Base-by-base conservation (phyloP, 2,888 invertebrate genomes). In the Cosmia pyralina region DNA sequence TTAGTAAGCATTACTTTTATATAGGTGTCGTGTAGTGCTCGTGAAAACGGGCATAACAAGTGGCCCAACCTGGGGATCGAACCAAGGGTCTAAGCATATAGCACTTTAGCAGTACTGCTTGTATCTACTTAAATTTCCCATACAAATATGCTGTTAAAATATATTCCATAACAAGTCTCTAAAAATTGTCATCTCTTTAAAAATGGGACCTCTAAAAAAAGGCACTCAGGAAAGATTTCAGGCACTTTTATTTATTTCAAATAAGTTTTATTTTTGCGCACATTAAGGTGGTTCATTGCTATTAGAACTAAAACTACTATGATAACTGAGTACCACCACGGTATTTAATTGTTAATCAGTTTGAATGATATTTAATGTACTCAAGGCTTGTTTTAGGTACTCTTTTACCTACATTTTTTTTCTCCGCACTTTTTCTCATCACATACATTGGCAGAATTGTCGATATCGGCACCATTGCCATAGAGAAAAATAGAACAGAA, bases 101-200 rank as follows among this genome's bases (percentile, higher is more conserved):
- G 50, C 41, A 46, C 28, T 28, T 28, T 28, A 28, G 28, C n/a
- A n/a, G 10, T 58, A 44, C 22, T 52, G 71, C 44, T 19, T 52
- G 52, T 59, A 19, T 46, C 22, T 7, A 44, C 44, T 59, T 44
- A 5, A 5, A 38, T 46, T 15, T 59, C 7, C 38, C 19, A 34
- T 17, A 44, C 0, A 50, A 48, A 41, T 11, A 34, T 10, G 0
- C 8, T 38, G 19, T 19, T 22, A 44, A 17, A 41, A n/a, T 50
- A n/a, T 19, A 34, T 46, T 46, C 17, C 8, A 4, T 53, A 70
- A 72, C 41, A 69, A 44, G 52, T 70, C 11, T 46, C 44, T 1
- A n/a, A 65, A 53, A 44, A 34, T 28, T 2, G 7, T 19, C 19
- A n/a, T 17, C n/a, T 22, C 17, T 19, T 5, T 13, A 50, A 50